These are phyloP conservation scores for Drosophila equinoxialis DNA, from an alignment of 1,140 invertebrate species.

Conservation along the genomic window DNA sequence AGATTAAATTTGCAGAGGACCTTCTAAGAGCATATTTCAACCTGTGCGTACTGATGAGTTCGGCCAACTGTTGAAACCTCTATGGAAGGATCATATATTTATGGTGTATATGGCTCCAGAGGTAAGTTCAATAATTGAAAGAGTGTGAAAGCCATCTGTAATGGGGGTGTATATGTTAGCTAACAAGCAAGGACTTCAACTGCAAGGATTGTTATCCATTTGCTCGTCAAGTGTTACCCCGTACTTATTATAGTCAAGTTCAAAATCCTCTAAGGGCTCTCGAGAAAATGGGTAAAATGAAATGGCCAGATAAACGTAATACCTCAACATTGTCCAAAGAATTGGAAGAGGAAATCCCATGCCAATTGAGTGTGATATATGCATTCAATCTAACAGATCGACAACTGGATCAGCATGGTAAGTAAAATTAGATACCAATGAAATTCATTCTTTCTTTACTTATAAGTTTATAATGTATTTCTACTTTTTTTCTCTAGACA, in stretches of 20 bases:
- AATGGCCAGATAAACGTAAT: background rate
- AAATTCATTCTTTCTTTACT: no score
- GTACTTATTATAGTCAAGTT: conserved; percentile 55
- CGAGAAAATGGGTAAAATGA: background rate
- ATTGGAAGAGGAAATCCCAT: conserved; percentile 13
- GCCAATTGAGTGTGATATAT: conserved; percentile 26
- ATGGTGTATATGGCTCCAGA: conserved; percentile 44
- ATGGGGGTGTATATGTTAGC: conserved; percentile 15
- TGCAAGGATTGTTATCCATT: conserved; percentile 48
- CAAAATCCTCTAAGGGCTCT: conserved; percentile 30
- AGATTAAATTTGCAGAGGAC: conserved; percentile 7
- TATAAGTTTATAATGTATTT: no score
- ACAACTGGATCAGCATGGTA: conserved; percentile 41
- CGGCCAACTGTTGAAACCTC: background rate
- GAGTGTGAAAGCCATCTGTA: background rate
- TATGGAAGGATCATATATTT: conserved; percentile 39
- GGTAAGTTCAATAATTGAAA: background rate
- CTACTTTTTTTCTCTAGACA: conserved; percentile 19
- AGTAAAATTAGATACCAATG: no score
- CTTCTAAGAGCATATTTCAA: conserved; percentile 28
- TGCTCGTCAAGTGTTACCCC: conserved; percentile 18
- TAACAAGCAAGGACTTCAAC: conserved; percentile 46
- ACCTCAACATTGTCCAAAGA: background rate
- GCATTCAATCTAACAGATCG: conserved; percentile 37
- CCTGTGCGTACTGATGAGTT: conserved; percentile 9